Evolutionary conservation across 64 coral and sea anemone genomes (phyloP).

Genomic region (Actinia tenebrosa): DNA sequence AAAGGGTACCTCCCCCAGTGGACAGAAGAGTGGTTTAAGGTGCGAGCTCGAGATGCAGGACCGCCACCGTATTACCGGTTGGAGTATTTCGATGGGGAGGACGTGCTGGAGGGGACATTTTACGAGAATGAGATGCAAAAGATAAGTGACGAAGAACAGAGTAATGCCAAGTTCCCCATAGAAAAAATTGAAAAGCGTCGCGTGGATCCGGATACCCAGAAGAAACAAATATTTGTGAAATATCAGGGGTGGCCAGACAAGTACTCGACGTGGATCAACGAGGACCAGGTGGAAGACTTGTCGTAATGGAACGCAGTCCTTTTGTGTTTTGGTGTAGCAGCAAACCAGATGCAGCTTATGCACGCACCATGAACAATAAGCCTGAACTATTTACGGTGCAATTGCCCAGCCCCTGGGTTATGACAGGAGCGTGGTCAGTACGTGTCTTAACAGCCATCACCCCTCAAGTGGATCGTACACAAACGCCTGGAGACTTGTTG

Average conservation of each 20-base stretch:
- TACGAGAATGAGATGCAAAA: not conserved
- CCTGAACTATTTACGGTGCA: not conserved
- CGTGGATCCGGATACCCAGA: not conserved
- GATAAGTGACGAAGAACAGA: not conserved
- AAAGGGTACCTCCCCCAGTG: not conserved
- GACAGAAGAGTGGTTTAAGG: not conserved
- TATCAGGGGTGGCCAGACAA: slow-evolving; percentile 5
- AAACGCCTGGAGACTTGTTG: not conserved
- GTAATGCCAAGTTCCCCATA: not conserved
- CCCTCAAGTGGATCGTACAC: not conserved
- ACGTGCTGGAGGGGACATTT: not conserved
- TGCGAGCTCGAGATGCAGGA: not conserved
- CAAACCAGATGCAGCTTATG: not conserved
- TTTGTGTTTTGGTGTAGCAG: not conserved
- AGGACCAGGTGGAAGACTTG: not conserved
- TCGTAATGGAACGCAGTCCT: not conserved
- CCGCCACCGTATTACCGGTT: not conserved
- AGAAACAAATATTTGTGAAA: not conserved
- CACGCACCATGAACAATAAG: not conserved
- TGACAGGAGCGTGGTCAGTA: not conserved
- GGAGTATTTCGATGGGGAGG: not conserved
- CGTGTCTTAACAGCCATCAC: not conserved
- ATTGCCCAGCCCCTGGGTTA: not conserved
- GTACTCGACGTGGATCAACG: not conserved
- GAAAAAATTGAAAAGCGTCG: not conserved